A percentile compares a stretch with the other conserved stretches of the same genome.
Evolutionary conservation across 2,113 vertebrate genomes (phyloP).

Genomic region (Ascaphus truei): DNA sequence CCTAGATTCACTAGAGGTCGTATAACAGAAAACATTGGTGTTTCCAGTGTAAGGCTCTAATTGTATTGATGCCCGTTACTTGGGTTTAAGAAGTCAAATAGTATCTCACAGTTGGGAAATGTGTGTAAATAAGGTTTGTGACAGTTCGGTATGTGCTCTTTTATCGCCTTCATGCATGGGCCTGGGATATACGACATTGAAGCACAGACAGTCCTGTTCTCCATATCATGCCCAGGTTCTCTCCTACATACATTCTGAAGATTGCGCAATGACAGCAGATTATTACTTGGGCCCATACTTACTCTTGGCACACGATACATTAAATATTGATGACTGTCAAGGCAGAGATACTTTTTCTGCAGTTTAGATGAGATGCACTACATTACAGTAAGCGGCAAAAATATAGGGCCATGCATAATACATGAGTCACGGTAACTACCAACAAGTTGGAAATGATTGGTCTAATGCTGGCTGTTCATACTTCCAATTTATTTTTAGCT

Average conservation of each 20-base stretch:
- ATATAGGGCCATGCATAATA: constrained; percentile 13
- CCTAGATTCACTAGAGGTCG: too few relatives aligned
- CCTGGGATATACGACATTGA: too few relatives aligned
- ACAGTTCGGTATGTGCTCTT: too few relatives aligned
- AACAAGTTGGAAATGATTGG: neutral
- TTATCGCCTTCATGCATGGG: too few relatives aligned
- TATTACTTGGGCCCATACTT: neutral
- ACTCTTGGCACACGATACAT: neutral
- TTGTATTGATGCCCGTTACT: too few relatives aligned
- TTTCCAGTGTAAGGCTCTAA: too few relatives aligned
- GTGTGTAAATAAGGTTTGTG: too few relatives aligned
- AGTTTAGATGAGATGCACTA: neutral
- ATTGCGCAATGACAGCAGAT: neutral
- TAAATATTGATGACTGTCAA: constrained; percentile 22
- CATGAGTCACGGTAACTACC: neutral
- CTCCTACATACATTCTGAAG: neutral
- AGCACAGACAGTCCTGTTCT: neutral
- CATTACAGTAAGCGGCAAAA: constrained; percentile 8
- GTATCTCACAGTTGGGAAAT: too few relatives aligned
- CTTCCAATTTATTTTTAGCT: neutral
- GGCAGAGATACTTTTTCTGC: neutral
- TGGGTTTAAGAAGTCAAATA: too few relatives aligned
- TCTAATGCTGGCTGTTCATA: neutral
- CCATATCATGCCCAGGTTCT: neutral
- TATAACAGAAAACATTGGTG: too few relatives aligned